Evolutionary conservation across 2,888 invertebrate genomes (phyloP).

Genomic region (Hemaris fuciformis): DNA sequence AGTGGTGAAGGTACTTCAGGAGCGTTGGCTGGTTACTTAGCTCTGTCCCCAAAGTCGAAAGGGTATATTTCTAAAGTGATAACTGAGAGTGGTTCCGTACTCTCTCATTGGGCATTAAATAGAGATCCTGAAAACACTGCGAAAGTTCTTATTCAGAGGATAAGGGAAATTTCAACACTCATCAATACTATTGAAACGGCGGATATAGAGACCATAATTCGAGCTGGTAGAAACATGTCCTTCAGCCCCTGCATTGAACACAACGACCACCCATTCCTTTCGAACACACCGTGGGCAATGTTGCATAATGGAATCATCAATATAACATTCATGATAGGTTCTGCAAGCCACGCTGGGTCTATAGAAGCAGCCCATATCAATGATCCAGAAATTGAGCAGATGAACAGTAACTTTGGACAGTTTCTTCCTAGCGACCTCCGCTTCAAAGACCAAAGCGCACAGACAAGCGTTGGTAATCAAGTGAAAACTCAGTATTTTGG

Average conservation of each 20-base stretch:
- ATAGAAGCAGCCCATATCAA: slow-evolving; percentile 46
- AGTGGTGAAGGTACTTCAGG: slow-evolving; percentile 62
- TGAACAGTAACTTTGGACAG: slow-evolving; percentile 41
- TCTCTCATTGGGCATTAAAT: slow-evolving; percentile 62
- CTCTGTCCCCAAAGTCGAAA: slow-evolving; percentile 49
- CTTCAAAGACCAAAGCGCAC: slow-evolving; percentile 38
- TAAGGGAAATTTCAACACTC: slow-evolving; percentile 31
- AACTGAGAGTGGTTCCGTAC: slow-evolving; percentile 60
- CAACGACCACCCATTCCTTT: slow-evolving; percentile 42
- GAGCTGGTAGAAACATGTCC: slow-evolving; percentile 34
- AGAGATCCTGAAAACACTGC: slow-evolving; percentile 49
- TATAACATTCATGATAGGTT: slow-evolving; percentile 55
- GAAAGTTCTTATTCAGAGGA: slow-evolving; percentile 49
- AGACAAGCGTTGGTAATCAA: slow-evolving; percentile 28
- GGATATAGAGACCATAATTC: slow-evolving; percentile 34
- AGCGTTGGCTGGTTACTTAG: slow-evolving; percentile 57
- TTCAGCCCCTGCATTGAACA: slow-evolving; percentile 57
- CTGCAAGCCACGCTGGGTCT: slow-evolving; percentile 55
- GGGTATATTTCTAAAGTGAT: slow-evolving; percentile 57
- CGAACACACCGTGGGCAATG: slow-evolving; percentile 49
- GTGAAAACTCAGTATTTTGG: slow-evolving; percentile 56
- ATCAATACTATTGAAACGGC: slow-evolving; percentile 28
- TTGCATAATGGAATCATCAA: slow-evolving; percentile 37
- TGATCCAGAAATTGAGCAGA: slow-evolving; percentile 31
- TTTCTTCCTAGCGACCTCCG: slow-evolving; percentile 56